Base-by-base conservation (phyloP, 2,113 vertebrate genomes). In the Onychostruthus taczanowskii region DNA sequence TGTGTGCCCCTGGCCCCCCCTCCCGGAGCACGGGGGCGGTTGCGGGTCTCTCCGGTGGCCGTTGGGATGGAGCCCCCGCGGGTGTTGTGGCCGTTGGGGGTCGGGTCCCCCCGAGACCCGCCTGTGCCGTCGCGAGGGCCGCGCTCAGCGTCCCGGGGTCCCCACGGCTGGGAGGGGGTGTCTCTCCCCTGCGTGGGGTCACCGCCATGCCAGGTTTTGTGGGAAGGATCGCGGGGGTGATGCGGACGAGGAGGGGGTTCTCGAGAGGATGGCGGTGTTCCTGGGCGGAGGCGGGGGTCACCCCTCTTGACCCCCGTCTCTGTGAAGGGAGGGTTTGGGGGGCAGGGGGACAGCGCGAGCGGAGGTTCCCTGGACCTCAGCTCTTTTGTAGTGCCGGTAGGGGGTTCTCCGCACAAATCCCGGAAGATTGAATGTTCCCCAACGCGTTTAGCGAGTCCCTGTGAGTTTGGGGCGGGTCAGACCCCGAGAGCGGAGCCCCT, bases 361-460 rank as follows among this genome's bases (percentile, higher is more conserved):
- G 16, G 14, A 55, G 41, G 15, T 16, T 52, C 19, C 11, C 11
- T 28, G 52, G n/a, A 27, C 17, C 21, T 16, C 21, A 11, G 53
- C 28, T 52, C 77, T 63, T 83, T 62, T 43, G 75, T 58, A 27
- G 61, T 26, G 61, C 64, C 16, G 3, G 21, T 21, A 13, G 14
- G 86, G 79, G 89, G 64, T 56, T 97, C 83, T 92, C 52, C 11
- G 84, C 76, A 27, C 95, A 83, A 75, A 95, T 96, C 92, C 79
- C 56, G 37, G 76, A 61, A 68, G 88, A 89, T 80, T 79, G 22
- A 75, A 77, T 91, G 89, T 87, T 85, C 84, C 41, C 43, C 70
- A 39, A n/a, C 70, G 68, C 84, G 11, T 84, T 83, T 59, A 62
- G 74, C 55, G 62, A 80, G 84, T 66, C 56, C 22, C 33, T 28